phyloP scores from a whole-genome alignment of 2,113 vertebrate genomes.

The Glareola pratincola region DNA sequence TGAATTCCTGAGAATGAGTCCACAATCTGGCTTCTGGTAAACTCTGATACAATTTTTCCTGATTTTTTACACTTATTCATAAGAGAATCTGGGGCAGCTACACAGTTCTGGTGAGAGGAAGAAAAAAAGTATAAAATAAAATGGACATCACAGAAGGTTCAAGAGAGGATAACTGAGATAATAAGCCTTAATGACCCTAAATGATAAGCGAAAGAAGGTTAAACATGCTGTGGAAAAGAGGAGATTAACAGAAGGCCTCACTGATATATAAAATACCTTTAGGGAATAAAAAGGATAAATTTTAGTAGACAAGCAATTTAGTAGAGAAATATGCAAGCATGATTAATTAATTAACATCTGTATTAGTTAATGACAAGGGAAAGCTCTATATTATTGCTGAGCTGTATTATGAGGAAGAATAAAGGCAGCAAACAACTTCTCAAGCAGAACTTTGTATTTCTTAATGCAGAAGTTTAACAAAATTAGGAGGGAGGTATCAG shows the following conservation, averaged over 20 bases:
- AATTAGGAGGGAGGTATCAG: not conserved
- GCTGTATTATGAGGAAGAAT: not conserved
- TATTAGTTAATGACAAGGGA: slow-evolving; percentile 2
- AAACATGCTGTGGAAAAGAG: not conserved
- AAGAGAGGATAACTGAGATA: not conserved
- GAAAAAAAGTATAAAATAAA: not conserved
- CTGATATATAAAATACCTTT: not conserved
- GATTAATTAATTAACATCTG: slow-evolving; percentile 48
- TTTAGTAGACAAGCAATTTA: slow-evolving; percentile 27
- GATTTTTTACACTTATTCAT: not conserved
- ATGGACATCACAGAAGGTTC: not conserved
- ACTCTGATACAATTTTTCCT: not conserved
- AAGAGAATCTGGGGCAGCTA: not conserved
- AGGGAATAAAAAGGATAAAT: slow-evolving; percentile 20
- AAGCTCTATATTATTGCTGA: not conserved
- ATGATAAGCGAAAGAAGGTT: slow-evolving; percentile 17
- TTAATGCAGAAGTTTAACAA: not conserved
- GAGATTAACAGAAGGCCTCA: not conserved
- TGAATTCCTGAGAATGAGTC: not conserved
- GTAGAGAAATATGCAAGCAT: not conserved
- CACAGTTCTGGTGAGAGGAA: not conserved
- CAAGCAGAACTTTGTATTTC: not conserved
- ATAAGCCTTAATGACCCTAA: not conserved
- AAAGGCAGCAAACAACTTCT: not conserved
- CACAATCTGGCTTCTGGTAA: not conserved